phyloP scores from a whole-genome alignment of 2,888 invertebrate species.

The Yponomeuta plumbellus region DNA sequence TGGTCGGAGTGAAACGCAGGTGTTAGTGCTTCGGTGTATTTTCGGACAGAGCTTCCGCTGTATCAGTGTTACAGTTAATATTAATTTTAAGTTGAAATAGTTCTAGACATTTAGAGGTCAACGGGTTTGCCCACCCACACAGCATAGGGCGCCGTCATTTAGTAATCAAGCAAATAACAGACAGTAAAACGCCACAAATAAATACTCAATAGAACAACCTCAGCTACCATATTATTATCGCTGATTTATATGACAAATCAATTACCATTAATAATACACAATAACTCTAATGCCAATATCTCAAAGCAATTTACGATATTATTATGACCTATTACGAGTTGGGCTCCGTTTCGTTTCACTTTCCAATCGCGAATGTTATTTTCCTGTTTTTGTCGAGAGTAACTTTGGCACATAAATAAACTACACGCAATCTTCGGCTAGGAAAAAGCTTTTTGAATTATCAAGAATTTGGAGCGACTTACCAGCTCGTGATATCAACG shows the following conservation, averaged over 20 bases:
- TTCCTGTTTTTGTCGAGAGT: neutral
- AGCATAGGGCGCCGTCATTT: neutral
- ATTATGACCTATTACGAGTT: conserved; percentile 7
- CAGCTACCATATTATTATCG: neutral
- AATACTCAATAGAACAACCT: neutral
- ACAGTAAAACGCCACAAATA: neutral
- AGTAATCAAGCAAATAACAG: neutral
- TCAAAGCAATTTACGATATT: conserved; percentile 9
- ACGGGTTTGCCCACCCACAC: neutral
- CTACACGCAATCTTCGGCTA: neutral
- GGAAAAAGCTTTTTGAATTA: too few relatives aligned
- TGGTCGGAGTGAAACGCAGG: too few relatives aligned
- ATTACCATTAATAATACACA: conserved; percentile 11
- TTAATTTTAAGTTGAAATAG: too few relatives aligned
- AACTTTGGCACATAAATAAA: neutral
- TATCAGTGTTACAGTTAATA: too few relatives aligned
- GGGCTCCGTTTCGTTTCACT: neutral
- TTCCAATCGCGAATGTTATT: neutral
- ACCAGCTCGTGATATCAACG: too few relatives aligned
- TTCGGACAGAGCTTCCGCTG: too few relatives aligned
- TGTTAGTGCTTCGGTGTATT: too few relatives aligned
- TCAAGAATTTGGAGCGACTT: too few relatives aligned
- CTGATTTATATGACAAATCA: conserved; percentile 14
- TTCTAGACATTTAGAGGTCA: neutral
- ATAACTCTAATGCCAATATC: conserved; percentile 9